These are phyloP conservation scores for Prosapia bicincta DNA, from an alignment of 2,888 invertebrate genomes.

Conservation along the genomic window DNA sequence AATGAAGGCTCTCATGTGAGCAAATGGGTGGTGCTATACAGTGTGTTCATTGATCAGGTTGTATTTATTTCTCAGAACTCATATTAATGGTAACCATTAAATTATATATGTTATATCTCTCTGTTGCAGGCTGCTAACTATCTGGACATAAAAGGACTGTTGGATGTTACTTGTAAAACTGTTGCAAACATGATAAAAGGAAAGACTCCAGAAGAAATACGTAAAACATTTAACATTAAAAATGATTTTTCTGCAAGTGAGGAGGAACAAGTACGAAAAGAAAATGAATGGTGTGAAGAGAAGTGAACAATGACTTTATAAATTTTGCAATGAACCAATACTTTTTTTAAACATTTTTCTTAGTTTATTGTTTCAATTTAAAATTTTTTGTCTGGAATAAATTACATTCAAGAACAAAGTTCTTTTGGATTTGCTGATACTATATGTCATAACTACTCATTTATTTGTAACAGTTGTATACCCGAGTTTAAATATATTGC, in stretches of 20 bases:
- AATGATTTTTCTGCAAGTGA: constrained; percentile 95
- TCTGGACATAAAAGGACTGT: constrained; percentile 88
- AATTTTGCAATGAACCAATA: not conserved
- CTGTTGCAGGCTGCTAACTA: constrained; percentile 80
- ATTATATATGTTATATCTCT: too few species aligned
- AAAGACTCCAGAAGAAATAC: constrained; percentile 95
- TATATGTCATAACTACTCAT: too few species aligned
- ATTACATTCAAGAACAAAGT: not conserved
- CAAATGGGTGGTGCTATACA: too few species aligned
- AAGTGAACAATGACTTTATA: constrained; percentile 53
- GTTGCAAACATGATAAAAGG: constrained; percentile 99
- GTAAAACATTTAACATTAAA: constrained; percentile 95
- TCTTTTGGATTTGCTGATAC: too few species aligned
- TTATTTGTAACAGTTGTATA: too few species aligned
- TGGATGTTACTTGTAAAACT: constrained; percentile 98
- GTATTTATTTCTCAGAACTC: too few species aligned
- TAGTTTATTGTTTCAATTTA: not conserved
- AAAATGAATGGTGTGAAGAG: constrained; percentile 93
- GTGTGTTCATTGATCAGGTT: too few species aligned
- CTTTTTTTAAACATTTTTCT: not conserved
- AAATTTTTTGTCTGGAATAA: not conserved
- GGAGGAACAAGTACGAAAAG: constrained; percentile 96
- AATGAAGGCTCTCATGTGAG: too few species aligned
- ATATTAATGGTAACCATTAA: too few species aligned
- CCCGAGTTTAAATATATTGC: too few species aligned